Evolutionary conservation across 2,888 invertebrate genomes (phyloP).

Genomic region (Stenurella melanura): DNA sequence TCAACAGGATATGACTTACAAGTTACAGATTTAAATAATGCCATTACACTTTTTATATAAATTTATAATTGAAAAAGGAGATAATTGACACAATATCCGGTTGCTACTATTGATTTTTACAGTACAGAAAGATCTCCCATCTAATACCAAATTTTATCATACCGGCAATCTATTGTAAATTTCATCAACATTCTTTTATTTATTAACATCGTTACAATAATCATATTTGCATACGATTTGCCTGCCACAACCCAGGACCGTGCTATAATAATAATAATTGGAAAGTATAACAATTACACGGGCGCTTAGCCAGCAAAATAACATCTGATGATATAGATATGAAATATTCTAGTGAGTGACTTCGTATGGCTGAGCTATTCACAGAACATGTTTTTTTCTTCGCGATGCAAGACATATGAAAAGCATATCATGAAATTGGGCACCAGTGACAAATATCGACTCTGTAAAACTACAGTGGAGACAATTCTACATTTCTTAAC

Average conservation of each 20-base stretch:
- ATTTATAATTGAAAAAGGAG: constrained; percentile 13
- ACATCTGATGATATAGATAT: no score
- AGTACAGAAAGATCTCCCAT: not conserved
- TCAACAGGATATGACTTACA: constrained; percentile 31
- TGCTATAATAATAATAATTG: no score
- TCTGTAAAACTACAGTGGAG: no score
- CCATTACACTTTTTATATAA: constrained; percentile 9
- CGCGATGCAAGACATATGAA: no score
- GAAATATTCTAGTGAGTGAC: no score
- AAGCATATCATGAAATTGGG: no score
- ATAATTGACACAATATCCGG: constrained; percentile 8
- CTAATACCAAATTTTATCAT: not conserved
- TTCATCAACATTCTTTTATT: not conserved
- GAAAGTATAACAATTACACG: no score
- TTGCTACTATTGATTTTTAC: not conserved
- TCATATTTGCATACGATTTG: not conserved
- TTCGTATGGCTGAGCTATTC: no score
- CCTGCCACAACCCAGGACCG: not conserved
- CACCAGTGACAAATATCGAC: no score
- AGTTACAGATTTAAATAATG: constrained; percentile 16
- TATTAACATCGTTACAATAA: not conserved
- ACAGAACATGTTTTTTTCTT: no score
- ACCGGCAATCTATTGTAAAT: not conserved
- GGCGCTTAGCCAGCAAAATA: no score
- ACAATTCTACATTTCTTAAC: no score